phyloP scores from a whole-genome alignment of 2,888 invertebrate genomes.

The Cerastoderma edule region DNA sequence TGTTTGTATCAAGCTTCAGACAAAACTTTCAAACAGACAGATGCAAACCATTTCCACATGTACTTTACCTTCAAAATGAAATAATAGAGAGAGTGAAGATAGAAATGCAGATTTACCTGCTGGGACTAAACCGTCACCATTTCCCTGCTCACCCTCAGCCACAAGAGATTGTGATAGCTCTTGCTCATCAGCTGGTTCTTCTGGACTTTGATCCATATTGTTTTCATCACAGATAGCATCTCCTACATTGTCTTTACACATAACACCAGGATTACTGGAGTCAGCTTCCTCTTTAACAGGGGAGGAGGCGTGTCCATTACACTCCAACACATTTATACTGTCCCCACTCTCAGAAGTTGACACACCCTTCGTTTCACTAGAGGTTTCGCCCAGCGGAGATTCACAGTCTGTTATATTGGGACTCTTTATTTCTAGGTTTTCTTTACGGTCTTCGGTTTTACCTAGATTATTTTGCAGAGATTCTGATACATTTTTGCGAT shows the following conservation, averaged over 20 bases:
- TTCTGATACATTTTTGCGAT: slow-evolving; percentile 59
- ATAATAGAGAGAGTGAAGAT: too few relatives aligned
- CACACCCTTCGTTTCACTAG: slow-evolving; percentile 36
- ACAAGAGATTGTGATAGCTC: slow-evolving; percentile 15
- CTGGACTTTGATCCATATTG: slow-evolving; percentile 54
- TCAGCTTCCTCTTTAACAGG: slow-evolving; percentile 53
- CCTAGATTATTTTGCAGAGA: slow-evolving; percentile 57
- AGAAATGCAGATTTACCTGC: too few relatives aligned
- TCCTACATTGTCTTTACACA: slow-evolving; percentile 14
- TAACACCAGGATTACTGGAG: slow-evolving; percentile 34
- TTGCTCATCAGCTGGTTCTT: slow-evolving; percentile 31
- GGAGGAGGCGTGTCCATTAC: slow-evolving; percentile 71
- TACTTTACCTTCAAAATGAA: too few relatives aligned
- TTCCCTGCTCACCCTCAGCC: slow-evolving; percentile 32
- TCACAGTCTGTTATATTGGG: slow-evolving; percentile 62
- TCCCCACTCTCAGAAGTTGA: slow-evolving; percentile 55
- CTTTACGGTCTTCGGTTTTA: slow-evolving; percentile 50
- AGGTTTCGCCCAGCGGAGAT: slow-evolving; percentile 49
- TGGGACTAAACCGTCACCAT: slow-evolving; percentile 47
- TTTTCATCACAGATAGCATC: slow-evolving; percentile 59
- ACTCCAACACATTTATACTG: slow-evolving; percentile 59
- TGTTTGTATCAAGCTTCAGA: too few relatives aligned
- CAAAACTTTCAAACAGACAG: too few relatives aligned
- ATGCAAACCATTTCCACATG: too few relatives aligned
- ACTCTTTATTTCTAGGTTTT: slow-evolving; percentile 54